Evolutionary conservation across 2,888 invertebrate species (phyloP).

Genomic region (Oegoconia quadripuncta): DNA sequence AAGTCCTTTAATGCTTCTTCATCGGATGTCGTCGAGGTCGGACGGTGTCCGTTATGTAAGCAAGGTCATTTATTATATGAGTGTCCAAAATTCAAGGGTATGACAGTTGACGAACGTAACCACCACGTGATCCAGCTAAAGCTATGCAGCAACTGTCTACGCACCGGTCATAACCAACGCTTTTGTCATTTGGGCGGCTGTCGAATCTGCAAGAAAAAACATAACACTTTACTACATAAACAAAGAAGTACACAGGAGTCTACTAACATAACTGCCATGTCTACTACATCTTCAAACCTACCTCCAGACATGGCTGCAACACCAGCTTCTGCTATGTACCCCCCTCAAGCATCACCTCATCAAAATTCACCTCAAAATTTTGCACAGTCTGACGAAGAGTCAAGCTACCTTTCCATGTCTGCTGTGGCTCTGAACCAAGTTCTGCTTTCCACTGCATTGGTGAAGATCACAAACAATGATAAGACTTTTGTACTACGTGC

Average conservation of each 20-base stretch:
- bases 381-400: no score
- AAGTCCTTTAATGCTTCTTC: no score
- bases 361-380: background rate
- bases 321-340: background rate
- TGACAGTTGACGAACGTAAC: background rate
- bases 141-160: constrained; percentile 1
- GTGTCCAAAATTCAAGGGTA: background rate
- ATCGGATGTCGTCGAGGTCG: no score
- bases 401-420: background rate
- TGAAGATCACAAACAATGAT: background rate
- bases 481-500: background rate
- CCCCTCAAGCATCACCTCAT: background rate
- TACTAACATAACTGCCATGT: background rate
- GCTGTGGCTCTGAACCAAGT: background rate
- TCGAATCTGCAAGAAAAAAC: constrained; percentile 6
- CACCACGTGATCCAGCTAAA: no score
- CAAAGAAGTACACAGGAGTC: background rate
- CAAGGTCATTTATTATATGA: background rate
- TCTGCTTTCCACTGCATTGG: background rate
- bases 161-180: background rate
- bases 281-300: background rate
- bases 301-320: no score
- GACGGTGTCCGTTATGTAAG: no score
- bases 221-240: constrained; percentile 10
- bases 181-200: background rate